A percentile compares a stretch with the other conserved stretches of the same genome.
These are phyloP conservation scores for Tipula helvola DNA, from an alignment of 2,888 invertebrate genomes.

Conservation along the genomic window DNA sequence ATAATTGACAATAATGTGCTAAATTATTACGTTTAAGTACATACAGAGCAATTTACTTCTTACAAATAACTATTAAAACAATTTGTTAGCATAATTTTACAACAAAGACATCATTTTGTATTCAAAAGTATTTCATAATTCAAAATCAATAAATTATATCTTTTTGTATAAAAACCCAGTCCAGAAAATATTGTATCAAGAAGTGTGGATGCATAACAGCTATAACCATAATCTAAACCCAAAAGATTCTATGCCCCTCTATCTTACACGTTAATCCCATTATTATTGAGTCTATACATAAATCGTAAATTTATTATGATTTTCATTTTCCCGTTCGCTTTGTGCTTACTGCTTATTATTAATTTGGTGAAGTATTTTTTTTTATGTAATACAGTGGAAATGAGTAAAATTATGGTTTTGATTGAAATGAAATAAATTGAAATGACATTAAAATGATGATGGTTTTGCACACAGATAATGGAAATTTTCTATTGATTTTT, in stretches of 20 bases:
- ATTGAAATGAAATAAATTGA: neutral
- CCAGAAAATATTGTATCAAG: neutral
- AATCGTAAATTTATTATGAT: neutral
- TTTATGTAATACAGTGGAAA: neutral
- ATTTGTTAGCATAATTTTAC: neutral
- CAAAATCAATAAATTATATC: neutral
- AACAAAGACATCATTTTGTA: neutral
- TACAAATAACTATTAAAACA: neutral
- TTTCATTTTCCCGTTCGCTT: neutral
- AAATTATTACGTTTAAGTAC: neutral
- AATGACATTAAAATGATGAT: neutral
- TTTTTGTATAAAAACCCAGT: neutral
- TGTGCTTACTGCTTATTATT: neutral
- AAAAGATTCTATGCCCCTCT: neutral
- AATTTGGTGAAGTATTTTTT: too few species aligned
- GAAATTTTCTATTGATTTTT: neutral
- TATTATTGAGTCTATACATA: neutral
- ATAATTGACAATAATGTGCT: neutral
- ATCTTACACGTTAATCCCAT: neutral
- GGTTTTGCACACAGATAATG: neutral
- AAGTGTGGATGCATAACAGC: neutral
- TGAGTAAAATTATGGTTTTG: neutral
- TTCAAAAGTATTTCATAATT: neutral
- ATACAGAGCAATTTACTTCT: neutral
- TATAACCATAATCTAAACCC: neutral